These are phyloP conservation scores for Brachionus angularis DNA, from an alignment of 1,140 invertebrate species.

Conservation along the genomic window DNA sequence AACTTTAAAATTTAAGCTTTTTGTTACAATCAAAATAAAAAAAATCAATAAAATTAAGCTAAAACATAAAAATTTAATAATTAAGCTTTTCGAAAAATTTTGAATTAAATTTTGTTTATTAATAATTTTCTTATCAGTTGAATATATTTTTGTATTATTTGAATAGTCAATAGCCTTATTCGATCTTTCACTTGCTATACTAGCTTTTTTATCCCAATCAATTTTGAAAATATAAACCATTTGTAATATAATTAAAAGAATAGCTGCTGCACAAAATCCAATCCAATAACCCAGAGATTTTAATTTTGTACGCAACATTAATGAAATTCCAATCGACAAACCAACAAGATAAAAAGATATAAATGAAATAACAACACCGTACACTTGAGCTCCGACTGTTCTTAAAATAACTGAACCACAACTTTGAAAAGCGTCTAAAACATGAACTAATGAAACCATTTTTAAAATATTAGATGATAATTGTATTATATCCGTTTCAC, in stretches of 20 bases:
- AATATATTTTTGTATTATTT: too few species aligned
- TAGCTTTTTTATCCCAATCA: conserved; percentile 5
- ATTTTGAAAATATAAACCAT: background rate
- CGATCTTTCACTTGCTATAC: conserved; percentile 18
- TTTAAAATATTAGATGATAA: background rate
- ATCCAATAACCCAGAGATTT: conserved; percentile 6
- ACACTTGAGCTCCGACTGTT: background rate
- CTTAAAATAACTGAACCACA: background rate
- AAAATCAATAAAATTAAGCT: too few species aligned
- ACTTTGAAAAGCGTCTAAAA: conserved; percentile 18
- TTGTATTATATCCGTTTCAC: conserved; percentile 1
- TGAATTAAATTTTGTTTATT: too few species aligned
- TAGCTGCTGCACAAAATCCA: background rate
- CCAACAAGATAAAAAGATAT: conserved; percentile 8
- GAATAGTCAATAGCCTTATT: too few species aligned
- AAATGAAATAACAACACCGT: conserved; percentile 8
- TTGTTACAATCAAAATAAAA: too few species aligned
- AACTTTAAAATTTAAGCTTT: too few species aligned
- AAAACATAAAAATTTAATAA: too few species aligned
- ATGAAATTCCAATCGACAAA: background rate
- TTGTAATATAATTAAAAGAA: background rate
- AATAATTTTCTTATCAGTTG: too few species aligned
- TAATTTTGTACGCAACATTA: background rate
- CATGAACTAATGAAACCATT: background rate
- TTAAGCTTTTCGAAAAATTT: too few species aligned